Percentiles rank a stretch among this genome's conserved stretches.
Conservation (phyloP, 1,140 invertebrate species). For the Cecropterus lyciades region DNA sequence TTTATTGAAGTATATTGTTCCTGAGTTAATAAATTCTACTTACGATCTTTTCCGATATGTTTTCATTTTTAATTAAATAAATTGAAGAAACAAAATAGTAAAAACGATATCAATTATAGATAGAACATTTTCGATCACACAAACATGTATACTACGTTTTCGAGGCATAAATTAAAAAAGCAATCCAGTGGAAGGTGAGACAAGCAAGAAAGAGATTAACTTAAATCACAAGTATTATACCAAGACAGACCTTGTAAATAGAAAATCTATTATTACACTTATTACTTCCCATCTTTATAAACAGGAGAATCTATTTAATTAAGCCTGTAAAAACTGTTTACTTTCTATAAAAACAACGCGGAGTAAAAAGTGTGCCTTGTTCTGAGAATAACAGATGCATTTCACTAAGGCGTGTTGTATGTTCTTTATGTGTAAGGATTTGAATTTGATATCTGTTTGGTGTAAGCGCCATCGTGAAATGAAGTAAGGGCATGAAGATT, state of each 20-base stretch:
- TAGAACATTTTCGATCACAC: no score
- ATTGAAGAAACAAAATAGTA: no score
- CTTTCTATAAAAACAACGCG: conserved; percentile 33
- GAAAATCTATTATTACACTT: neutral
- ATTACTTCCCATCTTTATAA: conserved; percentile 1
- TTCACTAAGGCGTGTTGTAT: neutral
- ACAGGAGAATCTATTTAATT: conserved; percentile 25
- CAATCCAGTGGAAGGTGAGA: neutral
- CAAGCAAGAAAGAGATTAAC: neutral
- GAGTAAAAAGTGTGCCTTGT: conserved; percentile 8
- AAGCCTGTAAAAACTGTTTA: conserved; percentile 17
- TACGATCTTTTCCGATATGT: no score
- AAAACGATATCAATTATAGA: no score
- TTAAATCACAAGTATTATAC: neutral
- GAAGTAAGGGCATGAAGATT: conserved; percentile 30
- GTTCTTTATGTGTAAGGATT: neutral
- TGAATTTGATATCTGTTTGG: neutral
- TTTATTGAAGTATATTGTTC: no score
- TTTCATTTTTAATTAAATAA: no score
- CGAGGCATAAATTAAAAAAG: no score
- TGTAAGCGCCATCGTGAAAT: neutral
- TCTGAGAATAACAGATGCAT: neutral
- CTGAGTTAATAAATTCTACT: no score
- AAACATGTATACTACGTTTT: no score
- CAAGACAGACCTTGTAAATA: neutral